Base-by-base conservation (phyloP, 2,797 vertebrate genomes). In the Poecilia velifera region DNA sequence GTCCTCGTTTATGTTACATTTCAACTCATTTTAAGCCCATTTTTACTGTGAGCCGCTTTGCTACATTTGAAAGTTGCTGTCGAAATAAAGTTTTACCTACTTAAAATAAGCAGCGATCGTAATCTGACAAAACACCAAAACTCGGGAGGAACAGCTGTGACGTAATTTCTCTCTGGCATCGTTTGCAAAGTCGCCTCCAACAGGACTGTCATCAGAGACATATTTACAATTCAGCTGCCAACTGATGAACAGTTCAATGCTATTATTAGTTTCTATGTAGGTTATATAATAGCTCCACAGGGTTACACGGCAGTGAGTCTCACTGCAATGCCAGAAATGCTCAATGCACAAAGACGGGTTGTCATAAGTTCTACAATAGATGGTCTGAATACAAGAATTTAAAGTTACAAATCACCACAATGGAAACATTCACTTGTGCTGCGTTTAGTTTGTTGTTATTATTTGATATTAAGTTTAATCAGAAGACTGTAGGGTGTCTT, bases 231-330 rank as follows among this genome's bases (percentile, higher is more conserved):
- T 86, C 80, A 82, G 75, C 80, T 18, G 82, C 83, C 89, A 82
- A 76, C 84, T 77, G 85, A 82, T 76, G 47, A 82, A 84, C 87
- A 74, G 74, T 41, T 72, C 75, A 20, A 13, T 0, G 16, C 82
- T 91, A 91, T 84, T 85, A 76, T 77, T 92, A 86, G 79, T 75
- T 16, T 62, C 73, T 68, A 71, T 47, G 62, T 78, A 80, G 87
- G 72, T 87, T 84, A 47, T 74, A 78, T 81, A 82, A 88, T n/a
- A 53, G 71, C 75, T n/a, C 36, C 82, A 74, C 72, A 59, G 45
- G 36, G 75, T 59, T 36, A 62, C 71, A 64, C 14, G 28, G 41
- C 76, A 72, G 45, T 25, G 46, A 18, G 46, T 49, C 72, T 86
- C n/a, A 45, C 46, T 47, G 53, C 53, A 28, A 49, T 62, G 46